phyloP scores from a whole-genome alignment of 1,140 invertebrate species.

The Charaxes varanes region DNA sequence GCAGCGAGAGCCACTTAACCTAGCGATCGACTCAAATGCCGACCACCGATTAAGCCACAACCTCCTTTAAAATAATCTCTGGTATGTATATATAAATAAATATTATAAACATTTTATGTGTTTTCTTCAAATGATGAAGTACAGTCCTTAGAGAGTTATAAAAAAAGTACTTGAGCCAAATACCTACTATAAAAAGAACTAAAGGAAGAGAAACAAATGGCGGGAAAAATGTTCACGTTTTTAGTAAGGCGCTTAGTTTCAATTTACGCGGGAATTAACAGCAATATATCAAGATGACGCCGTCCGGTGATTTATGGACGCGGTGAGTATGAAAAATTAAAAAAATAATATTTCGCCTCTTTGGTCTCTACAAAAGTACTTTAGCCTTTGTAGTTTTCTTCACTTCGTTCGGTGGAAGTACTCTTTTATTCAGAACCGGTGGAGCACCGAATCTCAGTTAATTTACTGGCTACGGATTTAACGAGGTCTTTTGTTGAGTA shows the following conservation, averaged over 20 bases:
- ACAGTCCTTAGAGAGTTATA: no score
- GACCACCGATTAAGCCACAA: no score
- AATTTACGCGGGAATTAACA: constrained; percentile 19
- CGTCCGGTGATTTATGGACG: constrained; percentile 22
- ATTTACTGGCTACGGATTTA: no score
- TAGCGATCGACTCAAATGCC: no score
- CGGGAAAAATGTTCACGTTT: constrained; percentile 5
- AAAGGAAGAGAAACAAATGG: not conserved
- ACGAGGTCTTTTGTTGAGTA: no score
- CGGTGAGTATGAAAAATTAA: constrained; percentile 14
- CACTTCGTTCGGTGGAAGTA: not conserved
- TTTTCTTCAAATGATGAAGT: no score
- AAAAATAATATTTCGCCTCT: constrained; percentile 12
- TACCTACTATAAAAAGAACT: not conserved
- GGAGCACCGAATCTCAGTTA: not conserved
- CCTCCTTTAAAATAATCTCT: no score
- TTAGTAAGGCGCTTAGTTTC: constrained; percentile 17
- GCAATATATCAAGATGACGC: constrained; percentile 26
- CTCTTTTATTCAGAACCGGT: not conserved
- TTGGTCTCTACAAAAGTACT: constrained; percentile 7
- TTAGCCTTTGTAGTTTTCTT: constrained; percentile 7
- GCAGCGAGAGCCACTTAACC: no score
- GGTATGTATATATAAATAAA: no score
- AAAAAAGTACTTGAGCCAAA: constrained; percentile 1
- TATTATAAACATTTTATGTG: no score